Conservation (phyloP, 2,113 vertebrate species). For the Dolichotis patagonum region DNA sequence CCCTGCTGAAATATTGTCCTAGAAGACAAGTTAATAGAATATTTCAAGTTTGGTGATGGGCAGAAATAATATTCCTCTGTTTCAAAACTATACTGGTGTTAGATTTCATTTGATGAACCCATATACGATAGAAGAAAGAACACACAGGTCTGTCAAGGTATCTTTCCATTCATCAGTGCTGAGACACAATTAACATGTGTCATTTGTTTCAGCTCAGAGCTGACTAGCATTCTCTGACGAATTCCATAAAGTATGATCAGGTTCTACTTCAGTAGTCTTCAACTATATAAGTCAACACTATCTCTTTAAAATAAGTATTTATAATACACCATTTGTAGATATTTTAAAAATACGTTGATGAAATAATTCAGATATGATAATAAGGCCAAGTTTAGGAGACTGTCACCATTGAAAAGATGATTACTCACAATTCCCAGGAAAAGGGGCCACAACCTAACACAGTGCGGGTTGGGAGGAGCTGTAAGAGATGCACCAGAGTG, state of each 20-base stretch:
- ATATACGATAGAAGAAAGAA: not conserved
- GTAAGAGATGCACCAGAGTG: not conserved
- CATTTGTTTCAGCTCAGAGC: not conserved
- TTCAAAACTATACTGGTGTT: not conserved
- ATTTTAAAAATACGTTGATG: not conserved
- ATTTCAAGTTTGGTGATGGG: not conserved
- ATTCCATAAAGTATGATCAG: not conserved
- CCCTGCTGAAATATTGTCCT: not conserved
- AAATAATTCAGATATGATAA: not conserved
- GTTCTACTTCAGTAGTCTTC: not conserved
- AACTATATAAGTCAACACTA: not conserved
- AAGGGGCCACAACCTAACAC: not conserved
- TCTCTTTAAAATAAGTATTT: not conserved
- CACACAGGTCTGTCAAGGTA: not conserved
- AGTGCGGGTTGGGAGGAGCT: too few relatives aligned
- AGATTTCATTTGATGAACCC: not conserved
- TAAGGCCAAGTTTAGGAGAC: not conserved
- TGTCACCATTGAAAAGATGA: not conserved
- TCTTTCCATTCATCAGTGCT: not conserved
- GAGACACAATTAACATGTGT: not conserved
- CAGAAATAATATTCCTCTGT: not conserved
- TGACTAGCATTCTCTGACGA: not conserved
- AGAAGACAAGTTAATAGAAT: not conserved
- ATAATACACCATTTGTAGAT: not conserved
- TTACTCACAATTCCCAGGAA: not conserved